Base-by-base conservation (phyloP, 2,113 vertebrate genomes). In the Tragulus kanchil region DNA sequence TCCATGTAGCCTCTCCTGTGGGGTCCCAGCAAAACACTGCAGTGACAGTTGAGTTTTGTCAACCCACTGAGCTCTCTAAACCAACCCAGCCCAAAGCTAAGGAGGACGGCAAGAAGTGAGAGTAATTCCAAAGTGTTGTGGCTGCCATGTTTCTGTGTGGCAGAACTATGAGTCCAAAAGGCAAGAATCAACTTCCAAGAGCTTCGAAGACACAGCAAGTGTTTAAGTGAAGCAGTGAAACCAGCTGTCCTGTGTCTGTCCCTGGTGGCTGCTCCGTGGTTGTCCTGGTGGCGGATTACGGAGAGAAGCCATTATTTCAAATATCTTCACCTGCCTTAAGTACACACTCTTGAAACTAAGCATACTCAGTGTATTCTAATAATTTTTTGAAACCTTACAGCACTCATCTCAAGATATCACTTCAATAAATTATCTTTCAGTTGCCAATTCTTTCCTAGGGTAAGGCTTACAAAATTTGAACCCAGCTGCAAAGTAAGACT, bases 351-450 rank as follows among this genome's bases (percentile, higher is more conserved):
- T 69, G 84, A 90, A 93, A 89, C 31, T 81, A 69, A 90, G 21
- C 36, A 31, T 15, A 48, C 91, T 89, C 1, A 2, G 93, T 89
- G 28, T 69, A 16, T 58, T 67, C 45, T 79, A 21, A 56, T 79
- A 56, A 79, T n/a, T 36, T 36, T 36, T 36, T 36, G 36, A 36
- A 36, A 36, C 13, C 10, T 94, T 85, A 21, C 10, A 81, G 31
- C 92, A 59, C 12, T 78, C 26, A 48, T 50, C 78, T 94, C 42
- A 95, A 45, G 28, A 9, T 31, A 50, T 93, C 64, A 85, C 36
- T 94, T 95, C 89, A 81, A 61, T 89, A 56, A 54, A 19, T 45
- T 89, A 42, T 69, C 65, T 96, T 96, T 84, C 14, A 52, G 26
- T 56, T 82, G 59, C 85, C 71, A 61, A 0, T 89, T 87, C 42